phyloP scores from a whole-genome alignment of 2,888 invertebrate species.

The Blastobasis adustella region DNA sequence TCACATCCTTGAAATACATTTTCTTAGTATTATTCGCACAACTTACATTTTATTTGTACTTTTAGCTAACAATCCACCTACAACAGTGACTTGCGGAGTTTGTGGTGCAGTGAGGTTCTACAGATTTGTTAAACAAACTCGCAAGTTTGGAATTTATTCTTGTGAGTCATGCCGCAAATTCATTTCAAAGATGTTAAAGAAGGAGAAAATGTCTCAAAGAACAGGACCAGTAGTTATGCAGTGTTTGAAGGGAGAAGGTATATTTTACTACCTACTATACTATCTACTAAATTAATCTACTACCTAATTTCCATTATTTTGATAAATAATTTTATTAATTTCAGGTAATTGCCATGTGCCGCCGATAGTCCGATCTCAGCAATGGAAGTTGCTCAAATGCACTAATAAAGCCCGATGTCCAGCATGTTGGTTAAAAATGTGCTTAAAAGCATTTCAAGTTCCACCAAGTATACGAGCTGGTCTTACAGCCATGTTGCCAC shows the following conservation, averaged over 20 bases:
- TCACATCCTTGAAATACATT: constrained; percentile 4
- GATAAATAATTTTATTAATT: constrained; percentile 6
- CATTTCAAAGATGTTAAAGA: constrained; percentile 86
- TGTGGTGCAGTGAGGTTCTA: constrained; percentile 85
- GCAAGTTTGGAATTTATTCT: constrained; percentile 88
- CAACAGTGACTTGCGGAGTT: constrained; percentile 84
- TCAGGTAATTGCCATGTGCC: constrained; percentile 82
- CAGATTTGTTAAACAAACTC: constrained; percentile 84
- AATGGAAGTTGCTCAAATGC: constrained; percentile 80
- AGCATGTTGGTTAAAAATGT: constrained; percentile 92
- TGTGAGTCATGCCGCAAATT: constrained; percentile 92
- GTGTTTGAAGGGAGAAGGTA: constrained; percentile 81
- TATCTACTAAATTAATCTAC: background rate
- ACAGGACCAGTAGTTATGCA: constrained; percentile 73
- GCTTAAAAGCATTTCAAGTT: constrained; percentile 86
- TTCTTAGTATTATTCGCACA: background rate
- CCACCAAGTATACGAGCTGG: constrained; percentile 80
- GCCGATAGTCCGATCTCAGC: constrained; percentile 80
- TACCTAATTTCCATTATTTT: no score
- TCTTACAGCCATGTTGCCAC: constrained; percentile 80
- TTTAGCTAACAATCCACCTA: constrained; percentile 73
- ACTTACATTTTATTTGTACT: constrained; percentile 13
- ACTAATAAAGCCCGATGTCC: constrained; percentile 85
- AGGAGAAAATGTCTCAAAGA: constrained; percentile 75
- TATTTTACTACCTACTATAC: constrained; percentile 9